Conservation (phyloP, 1,140 invertebrate species). For the Hylaeus anthracinus region DNA sequence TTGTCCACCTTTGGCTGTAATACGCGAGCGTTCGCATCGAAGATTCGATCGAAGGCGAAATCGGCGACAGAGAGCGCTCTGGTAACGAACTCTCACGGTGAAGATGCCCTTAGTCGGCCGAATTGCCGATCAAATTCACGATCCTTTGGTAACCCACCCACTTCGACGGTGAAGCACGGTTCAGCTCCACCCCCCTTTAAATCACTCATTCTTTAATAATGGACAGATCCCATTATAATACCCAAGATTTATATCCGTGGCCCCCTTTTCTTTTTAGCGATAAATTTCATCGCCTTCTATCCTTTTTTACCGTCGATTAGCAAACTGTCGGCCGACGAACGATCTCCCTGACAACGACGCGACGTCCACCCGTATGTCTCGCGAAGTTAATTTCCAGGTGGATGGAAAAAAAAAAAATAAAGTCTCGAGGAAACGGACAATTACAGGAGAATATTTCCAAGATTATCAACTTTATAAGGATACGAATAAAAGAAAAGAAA, state of each 20-base stretch:
- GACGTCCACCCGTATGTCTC: conserved; percentile 29
- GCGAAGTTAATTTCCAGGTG: conserved; percentile 10
- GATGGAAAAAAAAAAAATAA: neutral
- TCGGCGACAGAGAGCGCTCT: conserved; percentile 16
- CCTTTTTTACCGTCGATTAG: conserved; percentile 71
- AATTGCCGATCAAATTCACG: conserved; percentile 79
- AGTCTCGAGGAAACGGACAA: neutral
- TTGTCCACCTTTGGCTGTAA: too few species aligned
- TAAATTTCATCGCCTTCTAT: conserved; percentile 75
- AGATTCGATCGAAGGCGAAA: neutral
- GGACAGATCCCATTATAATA: conserved; percentile 82
- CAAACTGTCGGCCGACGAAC: conserved; percentile 59
- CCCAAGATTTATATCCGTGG: conserved; percentile 80
- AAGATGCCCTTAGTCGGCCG: conserved; percentile 47
- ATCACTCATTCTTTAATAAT: conserved; percentile 82
- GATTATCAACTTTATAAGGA: too few species aligned
- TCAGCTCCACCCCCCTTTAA: conserved; percentile 79
- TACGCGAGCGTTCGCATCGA: neutral
- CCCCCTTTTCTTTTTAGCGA: conserved; percentile 80
- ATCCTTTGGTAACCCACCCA: conserved; percentile 75
- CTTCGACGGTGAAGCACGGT: conserved; percentile 69
- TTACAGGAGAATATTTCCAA: too few species aligned
- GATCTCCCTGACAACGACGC: conserved; percentile 63
- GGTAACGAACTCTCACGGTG: conserved; percentile 37
- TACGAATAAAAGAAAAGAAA: too few species aligned